Evolutionary conservation across 2,797 vertebrate species (phyloP), one percentile per base, ranked within the genome.

Genomic region (Tamandua tetradactyla): DNA sequence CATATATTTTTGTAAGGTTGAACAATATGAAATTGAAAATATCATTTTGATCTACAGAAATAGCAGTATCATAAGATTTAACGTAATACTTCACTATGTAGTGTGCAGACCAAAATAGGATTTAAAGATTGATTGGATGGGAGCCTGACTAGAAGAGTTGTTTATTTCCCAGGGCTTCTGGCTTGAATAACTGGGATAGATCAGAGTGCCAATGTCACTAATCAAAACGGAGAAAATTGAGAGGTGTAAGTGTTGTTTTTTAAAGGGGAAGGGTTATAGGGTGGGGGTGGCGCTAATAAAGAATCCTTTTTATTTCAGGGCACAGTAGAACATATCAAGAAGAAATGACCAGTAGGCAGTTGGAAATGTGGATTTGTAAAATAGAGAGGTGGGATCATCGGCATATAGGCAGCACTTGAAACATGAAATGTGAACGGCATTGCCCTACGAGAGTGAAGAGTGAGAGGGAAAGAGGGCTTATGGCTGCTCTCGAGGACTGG

Each of bases 111-210:
- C 23, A 52, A 81, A 80, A 57, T 69, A 62, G n/a, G 30, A 66
- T 87, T 83, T 96, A 44, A 44, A 91, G 71, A 91, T 37, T 30
- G 66, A 68, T 23, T 82, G 55, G 47, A 59, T 89, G 80, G 61
- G 22, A 87, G 15, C 44, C 66, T 57, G 30, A 75, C 30, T 62
- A 47, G 55, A 30, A 82, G 76, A 64, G 15, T 20, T 76, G n/a
- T 25, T 4, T 86, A 22, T 81, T 80, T 40, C 15, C 13, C 27
- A 81, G n/a, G 76, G 23, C 11, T 83, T 78, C 35, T 82, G 23
- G 30, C 32, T 82, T 76, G n/a, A 44, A 25, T 62, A 87, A 13
- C 52, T n/a, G 25, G 30, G 23, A 40, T 66, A 59, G 74, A 75
- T 75, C 20, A 69, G 30, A n/a, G 15, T 86, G 37, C 44, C 74